Evolutionary conservation across 2,113 vertebrate genomes (phyloP), one percentile per base, ranked within the genome.

Genomic region (Arizona elegans): DNA sequence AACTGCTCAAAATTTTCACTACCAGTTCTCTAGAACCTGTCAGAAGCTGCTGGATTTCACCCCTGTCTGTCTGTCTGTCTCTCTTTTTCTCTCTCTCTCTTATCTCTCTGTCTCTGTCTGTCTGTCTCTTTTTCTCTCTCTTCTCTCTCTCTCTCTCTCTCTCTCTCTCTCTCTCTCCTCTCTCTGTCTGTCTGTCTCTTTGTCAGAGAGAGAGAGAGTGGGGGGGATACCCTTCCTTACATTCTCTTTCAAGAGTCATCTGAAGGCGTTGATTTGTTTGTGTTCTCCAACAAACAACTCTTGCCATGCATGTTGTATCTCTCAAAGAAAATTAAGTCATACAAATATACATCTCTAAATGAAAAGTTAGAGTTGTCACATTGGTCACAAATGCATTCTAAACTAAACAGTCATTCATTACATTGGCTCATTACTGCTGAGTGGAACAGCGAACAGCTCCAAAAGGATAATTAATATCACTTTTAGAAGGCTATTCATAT

Each of bases 351-450:
- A 85, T 1, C 75, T 58, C 55, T 59, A 90, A 93, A 90, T 90
- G 81, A 93, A 93, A 93, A 87, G 47, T 93, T 90, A 90, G 86
- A 86, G 92, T 47, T 90, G 88, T 86, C 89, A 65, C 88, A 93
- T 90, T 65, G 70, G 75, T 87, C 92, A 93, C 53, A 93, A 93
- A 93, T 90, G 56, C 38, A 62, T 33, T 75, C 92, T 93, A 90
- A 93, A 93, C 88, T 90, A 90, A 90, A 90, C 92, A 93, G 56
- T 56, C 75, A 93, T 90, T 87, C 90, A 93, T 90, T 58, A 90
- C 29, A 13, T 29, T 86, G 55, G 55, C 29, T 93, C 9, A 9
- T 65, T 86, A 87, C 89, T 29, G 47, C 55, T 1, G 1, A 93
- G 26, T 29, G 11, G 75, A 93, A 87, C 43, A 86, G 88, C 1